These are phyloP conservation scores for Callosobruchus maculatus DNA, from an alignment of 2,888 invertebrate genomes.

Conservation along the genomic window DNA sequence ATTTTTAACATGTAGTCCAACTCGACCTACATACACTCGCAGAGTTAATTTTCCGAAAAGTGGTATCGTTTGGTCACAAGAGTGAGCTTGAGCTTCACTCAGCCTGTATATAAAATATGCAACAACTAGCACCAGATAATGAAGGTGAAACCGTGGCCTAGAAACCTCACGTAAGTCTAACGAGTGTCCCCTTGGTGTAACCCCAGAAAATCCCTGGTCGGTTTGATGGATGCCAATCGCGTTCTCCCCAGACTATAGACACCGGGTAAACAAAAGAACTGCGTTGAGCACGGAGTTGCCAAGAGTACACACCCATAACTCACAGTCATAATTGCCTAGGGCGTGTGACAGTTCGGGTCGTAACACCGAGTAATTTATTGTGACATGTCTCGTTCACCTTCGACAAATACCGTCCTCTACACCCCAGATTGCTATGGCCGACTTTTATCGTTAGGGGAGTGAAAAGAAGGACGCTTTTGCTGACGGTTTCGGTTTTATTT, in stretches of 20 bases:
- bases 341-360: background rate
- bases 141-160: too few species aligned
- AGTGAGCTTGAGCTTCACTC: too few species aligned
- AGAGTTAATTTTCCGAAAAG: too few species aligned
- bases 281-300: background rate
- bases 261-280: background rate
- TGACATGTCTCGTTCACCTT: background rate
- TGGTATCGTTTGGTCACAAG: too few species aligned
- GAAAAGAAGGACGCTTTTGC: background rate
- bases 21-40: too few species aligned
- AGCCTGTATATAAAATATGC: too few species aligned
- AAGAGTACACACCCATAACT: background rate
- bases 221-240: background rate
- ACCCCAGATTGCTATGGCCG: background rate
- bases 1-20: too few species aligned
- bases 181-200: too few species aligned
- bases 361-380: background rate
- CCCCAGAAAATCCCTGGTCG: background rate
- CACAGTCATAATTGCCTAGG: background rate
- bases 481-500: too few species aligned
- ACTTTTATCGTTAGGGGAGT: background rate
- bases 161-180: too few species aligned
- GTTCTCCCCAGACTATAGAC: background rate
- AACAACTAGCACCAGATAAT: too few species aligned
- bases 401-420: background rate